These are phyloP conservation scores for Bombylius major DNA, from an alignment of 2,888 invertebrate species.

Conservation along the genomic window DNA sequence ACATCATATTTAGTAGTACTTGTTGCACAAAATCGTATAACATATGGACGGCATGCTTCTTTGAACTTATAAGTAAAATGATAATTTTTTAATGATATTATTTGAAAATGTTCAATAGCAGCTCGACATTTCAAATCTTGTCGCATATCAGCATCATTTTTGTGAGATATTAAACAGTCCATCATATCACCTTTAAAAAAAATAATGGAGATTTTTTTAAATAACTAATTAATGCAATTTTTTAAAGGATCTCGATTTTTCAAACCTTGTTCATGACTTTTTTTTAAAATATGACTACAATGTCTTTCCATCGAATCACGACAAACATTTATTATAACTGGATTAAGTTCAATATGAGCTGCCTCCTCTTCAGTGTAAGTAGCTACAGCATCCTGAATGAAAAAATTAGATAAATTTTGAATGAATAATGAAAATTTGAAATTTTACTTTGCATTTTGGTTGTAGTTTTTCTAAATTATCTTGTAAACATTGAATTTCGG, in stretches of 20 bases:
- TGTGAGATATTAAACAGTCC: slow-evolving; percentile 86
- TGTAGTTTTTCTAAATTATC: slow-evolving; percentile 60
- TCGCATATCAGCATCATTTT: slow-evolving; percentile 72
- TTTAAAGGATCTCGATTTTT: no score
- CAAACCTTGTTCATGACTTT: slow-evolving; percentile 55
- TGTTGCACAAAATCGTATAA: slow-evolving; percentile 52
- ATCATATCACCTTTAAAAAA: slow-evolving; percentile 56
- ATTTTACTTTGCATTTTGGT: slow-evolving; percentile 50
- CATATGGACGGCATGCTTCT: slow-evolving; percentile 78
- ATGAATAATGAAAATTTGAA: not conserved
- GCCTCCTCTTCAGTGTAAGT: slow-evolving; percentile 85
- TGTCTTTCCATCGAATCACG: slow-evolving; percentile 62
- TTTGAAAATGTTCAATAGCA: slow-evolving; percentile 93
- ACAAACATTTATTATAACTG: slow-evolving; percentile 72
- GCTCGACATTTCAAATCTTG: slow-evolving; percentile 72
- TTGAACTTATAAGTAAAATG: slow-evolving; percentile 91
- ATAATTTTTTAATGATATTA: slow-evolving; percentile 85
- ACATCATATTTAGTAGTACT: slow-evolving; percentile 65
- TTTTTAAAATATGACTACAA: slow-evolving; percentile 55
- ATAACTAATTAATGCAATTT: no score
- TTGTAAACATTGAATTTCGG: slow-evolving; percentile 89
- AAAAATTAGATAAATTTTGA: not conserved
- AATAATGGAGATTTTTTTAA: not conserved
- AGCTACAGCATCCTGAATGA: slow-evolving; percentile 44
- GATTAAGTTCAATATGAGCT: slow-evolving; percentile 80